phyloP scores from a whole-genome alignment of 2,888 invertebrate genomes.

The Hydriomena furcata region DNA sequence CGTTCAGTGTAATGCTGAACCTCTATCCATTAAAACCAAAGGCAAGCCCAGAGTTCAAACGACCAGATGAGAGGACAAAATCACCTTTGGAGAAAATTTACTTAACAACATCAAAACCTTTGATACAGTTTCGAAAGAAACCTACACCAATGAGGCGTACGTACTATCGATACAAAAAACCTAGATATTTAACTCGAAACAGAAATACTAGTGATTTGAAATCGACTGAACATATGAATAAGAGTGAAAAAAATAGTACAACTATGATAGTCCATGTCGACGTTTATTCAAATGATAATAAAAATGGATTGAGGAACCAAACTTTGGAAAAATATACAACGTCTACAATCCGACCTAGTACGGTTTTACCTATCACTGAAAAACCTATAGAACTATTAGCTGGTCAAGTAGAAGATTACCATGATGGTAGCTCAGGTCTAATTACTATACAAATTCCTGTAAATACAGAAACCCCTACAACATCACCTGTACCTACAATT shows the following conservation, averaged over 20 bases:
- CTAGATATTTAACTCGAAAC: constrained; percentile 26
- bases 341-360: constrained; percentile 36
- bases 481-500: not conserved
- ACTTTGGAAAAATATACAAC: constrained; percentile 23
- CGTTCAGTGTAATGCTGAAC: constrained; percentile 86
- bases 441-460: constrained; percentile 50
- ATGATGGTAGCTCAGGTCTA: constrained; percentile 71
- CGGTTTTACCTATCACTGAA: constrained; percentile 42
- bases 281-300: constrained; percentile 73
- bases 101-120: constrained; percentile 64
- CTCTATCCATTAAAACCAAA: constrained; percentile 81
- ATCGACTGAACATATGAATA: constrained; percentile 27
- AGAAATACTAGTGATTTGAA: constrained; percentile 24
- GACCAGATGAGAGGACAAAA: constrained; percentile 43
- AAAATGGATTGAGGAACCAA: constrained; percentile 27
- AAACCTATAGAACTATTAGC: constrained; percentile 53
- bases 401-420: constrained; percentile 67
- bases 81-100: constrained; percentile 55
- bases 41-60: constrained; percentile 42
- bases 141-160: constrained; percentile 48
- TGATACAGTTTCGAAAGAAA: constrained; percentile 67
- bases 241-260: constrained; percentile 50
- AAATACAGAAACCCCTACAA: constrained; percentile 6
- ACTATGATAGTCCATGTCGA: constrained; percentile 87
- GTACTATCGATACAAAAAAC: constrained; percentile 47